A percentile compares a stretch with the other conserved stretches of the same genome.
Evolutionary conservation across 2,797 vertebrate genomes (phyloP).

Genomic region (Babyrousa celebensis): DNA sequence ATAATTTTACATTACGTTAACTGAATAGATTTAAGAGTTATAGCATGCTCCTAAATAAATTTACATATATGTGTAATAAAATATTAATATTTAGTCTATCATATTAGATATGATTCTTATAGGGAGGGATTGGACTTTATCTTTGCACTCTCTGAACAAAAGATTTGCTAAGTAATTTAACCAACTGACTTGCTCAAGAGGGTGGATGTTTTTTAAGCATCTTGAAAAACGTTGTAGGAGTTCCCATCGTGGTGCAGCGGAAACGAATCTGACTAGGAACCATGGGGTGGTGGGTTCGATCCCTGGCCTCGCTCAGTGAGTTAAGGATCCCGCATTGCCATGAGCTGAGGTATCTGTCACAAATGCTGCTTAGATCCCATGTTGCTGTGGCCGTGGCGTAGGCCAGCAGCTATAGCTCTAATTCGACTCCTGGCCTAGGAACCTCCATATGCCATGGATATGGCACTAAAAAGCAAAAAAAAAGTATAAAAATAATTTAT

Average conservation of each 20-base stretch:
- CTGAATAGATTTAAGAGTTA: background rate
- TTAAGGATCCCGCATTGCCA: too few species aligned
- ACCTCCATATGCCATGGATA: too few species aligned
- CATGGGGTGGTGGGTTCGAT: too few species aligned
- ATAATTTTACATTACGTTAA: background rate
- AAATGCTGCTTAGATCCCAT: too few species aligned
- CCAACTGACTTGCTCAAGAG: background rate
- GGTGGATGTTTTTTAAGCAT: background rate
- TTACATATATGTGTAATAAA: background rate
- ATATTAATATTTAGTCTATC: constrained; percentile 9
- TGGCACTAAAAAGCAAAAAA: too few species aligned
- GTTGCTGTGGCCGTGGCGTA: too few species aligned
- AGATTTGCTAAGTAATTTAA: constrained; percentile 40
- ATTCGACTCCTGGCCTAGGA: too few species aligned
- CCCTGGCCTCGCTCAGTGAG: too few species aligned
- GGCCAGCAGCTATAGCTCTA: too few species aligned
- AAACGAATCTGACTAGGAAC: too few species aligned
- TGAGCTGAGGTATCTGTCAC: too few species aligned
- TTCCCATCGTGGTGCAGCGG: too few species aligned
- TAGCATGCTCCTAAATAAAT: background rate
- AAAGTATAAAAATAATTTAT: constrained; percentile 21
- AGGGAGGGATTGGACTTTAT: background rate
- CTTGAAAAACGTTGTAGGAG: background rate
- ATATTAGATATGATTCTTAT: background rate
- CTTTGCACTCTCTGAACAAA: background rate